Evolutionary conservation across 2,113 vertebrate genomes (phyloP), one percentile per base, ranked within the genome.

Genomic region (Ptyas mucosa): DNA sequence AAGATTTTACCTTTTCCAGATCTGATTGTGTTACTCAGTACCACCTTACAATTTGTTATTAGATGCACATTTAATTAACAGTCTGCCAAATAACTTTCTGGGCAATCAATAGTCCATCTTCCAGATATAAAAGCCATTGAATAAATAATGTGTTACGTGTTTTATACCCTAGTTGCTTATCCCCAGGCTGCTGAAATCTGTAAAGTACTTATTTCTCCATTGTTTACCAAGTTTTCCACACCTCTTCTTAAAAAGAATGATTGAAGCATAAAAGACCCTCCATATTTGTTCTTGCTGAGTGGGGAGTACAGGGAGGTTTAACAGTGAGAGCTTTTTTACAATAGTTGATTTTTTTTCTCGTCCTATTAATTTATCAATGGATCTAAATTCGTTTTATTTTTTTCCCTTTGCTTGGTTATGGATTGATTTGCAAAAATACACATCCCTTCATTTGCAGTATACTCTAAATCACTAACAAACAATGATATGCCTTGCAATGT

Each of bases 311-410:
- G 64, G 43, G 8, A 26, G 81, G 1, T 93, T 93, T 54, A 58
- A 39, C 51, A 85, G 8, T 23, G 52, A 29, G 53, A 90, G 34
- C 8, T 58, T 23, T 24, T 93, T 85, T 87, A 57, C 34, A 43
- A 89, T 93, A 39, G 43, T 7, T 55, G 94, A 85, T 21, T 46
- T 87, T 46, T 87, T 52, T 75, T 87, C 54, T 89, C n/a, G 52
- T 26, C 26, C 46, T 93, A 2, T 96, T 92, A 57, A 93, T 92
- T 75, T 93, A 94, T 89, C 90, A 49, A 69, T 93, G 90, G 12
- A 6, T 20, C 52, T 91, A n/a, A 7, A 87, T 94, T 93, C 54
- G 87, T 53, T 57, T 85, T 89, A 81, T 34, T 94, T 92, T 2
- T 21, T 21, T 57, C 88, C n/a, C 4, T 8, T 53, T 92, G 86